A percentile compares a stretch with the other conserved stretches of the same genome.
Conservation (phyloP, 2,797 vertebrate genomes). For the Enteromius radiatus region DNA sequence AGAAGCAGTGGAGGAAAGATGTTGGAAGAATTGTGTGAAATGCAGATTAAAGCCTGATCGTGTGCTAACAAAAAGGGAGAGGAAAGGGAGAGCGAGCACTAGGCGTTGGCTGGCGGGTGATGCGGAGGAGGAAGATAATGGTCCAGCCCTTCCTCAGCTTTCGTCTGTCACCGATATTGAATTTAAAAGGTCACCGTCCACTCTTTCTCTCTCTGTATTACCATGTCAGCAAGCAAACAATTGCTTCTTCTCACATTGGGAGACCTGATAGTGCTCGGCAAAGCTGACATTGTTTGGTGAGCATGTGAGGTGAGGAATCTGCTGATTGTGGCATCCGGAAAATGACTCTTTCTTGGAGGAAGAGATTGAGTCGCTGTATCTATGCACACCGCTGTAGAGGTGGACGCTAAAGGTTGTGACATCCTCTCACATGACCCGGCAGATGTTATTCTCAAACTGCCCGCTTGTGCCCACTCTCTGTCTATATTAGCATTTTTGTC, state of each 20-base stretch:
- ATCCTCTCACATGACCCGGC: conserved; percentile 67
- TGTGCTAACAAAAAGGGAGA: conserved; percentile 14
- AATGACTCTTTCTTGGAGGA: conserved; percentile 34
- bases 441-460: conserved; percentile 61
- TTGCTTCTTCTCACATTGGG: conserved; percentile 24
- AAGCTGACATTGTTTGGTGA: conserved; percentile 34
- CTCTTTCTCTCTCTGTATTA: not conserved
- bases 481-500: conserved; percentile 36
- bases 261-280: not conserved
- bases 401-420: conserved; percentile 57
- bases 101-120: conserved; percentile 51
- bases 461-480: conserved; percentile 55
- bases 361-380: not conserved
- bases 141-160: conserved; percentile 39
- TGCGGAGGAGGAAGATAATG: conserved; percentile 50
- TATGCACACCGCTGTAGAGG: conserved; percentile 32
- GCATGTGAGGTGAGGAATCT: conserved; percentile 54
- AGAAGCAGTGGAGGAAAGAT: not conserved
- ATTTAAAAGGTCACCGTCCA: conserved; percentile 72
- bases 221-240: conserved; percentile 31
- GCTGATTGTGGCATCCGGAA: conserved; percentile 40
- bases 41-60: not conserved
- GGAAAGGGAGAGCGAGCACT: conserved; percentile 35
- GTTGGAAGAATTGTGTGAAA: not conserved
- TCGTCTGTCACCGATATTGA: conserved; percentile 69